phyloP scores from a whole-genome alignment of 2,888 invertebrate species.

The Phrixothrix hirtus region DNA sequence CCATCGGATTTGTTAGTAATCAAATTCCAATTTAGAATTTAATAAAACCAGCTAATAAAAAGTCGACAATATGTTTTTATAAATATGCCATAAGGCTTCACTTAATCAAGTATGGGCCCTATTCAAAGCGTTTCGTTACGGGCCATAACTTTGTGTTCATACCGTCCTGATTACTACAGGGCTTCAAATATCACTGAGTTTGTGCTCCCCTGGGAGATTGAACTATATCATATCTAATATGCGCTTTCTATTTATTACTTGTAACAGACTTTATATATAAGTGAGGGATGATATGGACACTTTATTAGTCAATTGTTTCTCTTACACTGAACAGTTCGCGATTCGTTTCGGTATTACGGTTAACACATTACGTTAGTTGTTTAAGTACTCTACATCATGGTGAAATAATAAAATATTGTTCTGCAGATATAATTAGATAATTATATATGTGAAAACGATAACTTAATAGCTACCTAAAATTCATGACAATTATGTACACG shows the following conservation, averaged over 20 bases:
- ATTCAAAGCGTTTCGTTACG: constrained; percentile 50
- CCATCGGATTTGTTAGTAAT: constrained; percentile 22
- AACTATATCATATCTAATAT: constrained; percentile 40
- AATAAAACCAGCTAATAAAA: constrained; percentile 36
- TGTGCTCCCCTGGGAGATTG: constrained; percentile 62
- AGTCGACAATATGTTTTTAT: constrained; percentile 44
- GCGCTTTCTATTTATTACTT: constrained; percentile 37
- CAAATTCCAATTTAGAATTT: constrained; percentile 33
- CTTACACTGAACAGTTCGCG: constrained; percentile 20
- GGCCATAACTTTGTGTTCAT: constrained; percentile 51
- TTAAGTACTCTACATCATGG: constrained; percentile 6
- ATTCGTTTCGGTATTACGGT: constrained; percentile 20
- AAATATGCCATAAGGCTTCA: constrained; percentile 40
- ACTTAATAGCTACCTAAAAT: constrained; percentile 13
- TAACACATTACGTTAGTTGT: constrained; percentile 2
- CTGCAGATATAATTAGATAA: constrained; percentile 8
- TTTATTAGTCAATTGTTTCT: constrained; percentile 31
- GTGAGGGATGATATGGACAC: constrained; percentile 23
- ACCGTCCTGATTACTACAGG: constrained; percentile 53
- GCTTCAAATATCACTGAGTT: constrained; percentile 73
- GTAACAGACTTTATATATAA: constrained; percentile 30
- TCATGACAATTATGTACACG: constrained; percentile 18
- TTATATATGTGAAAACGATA: constrained; percentile 7
- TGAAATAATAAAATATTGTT: constrained; percentile 14
- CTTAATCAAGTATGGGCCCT: constrained; percentile 43